A percentile compares a stretch with the other conserved stretches of the same genome.
phyloP scores from a whole-genome alignment of 2,888 invertebrate genomes.

The Entomobrya proxima region DNA sequence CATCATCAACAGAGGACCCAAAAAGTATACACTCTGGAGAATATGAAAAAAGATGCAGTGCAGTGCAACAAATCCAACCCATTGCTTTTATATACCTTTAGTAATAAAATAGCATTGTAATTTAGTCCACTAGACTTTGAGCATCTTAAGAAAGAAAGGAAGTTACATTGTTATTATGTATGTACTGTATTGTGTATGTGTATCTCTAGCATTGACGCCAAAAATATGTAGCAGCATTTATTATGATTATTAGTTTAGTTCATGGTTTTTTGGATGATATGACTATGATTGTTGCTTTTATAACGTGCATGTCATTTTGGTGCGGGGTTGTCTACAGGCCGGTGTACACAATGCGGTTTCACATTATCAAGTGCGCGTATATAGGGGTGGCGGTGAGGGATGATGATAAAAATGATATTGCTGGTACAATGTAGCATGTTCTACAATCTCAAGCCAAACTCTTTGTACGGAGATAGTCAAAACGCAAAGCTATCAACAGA shows the following conservation, averaged over 20 bases:
- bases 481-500: background rate
- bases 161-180: no score
- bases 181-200: no score
- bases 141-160: no score
- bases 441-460: no score
- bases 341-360: background rate
- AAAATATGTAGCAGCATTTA: conserved; percentile 11
- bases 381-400: background rate
- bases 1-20: background rate
- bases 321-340: background rate
- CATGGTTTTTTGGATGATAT: background rate
- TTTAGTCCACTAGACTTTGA: no score
- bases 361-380: background rate
- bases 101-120: no score
- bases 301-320: background rate
- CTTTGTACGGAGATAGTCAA: background rate
- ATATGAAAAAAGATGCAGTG: background rate
- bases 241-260: background rate
- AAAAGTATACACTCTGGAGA: background rate
- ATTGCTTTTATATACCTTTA: no score
- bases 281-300: background rate
- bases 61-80: no score
- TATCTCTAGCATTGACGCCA: background rate
- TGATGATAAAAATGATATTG: background rate
- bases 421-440: background rate